Evolutionary conservation across 2,888 invertebrate species (phyloP).

Genomic region (Melinaea menophilus): DNA sequence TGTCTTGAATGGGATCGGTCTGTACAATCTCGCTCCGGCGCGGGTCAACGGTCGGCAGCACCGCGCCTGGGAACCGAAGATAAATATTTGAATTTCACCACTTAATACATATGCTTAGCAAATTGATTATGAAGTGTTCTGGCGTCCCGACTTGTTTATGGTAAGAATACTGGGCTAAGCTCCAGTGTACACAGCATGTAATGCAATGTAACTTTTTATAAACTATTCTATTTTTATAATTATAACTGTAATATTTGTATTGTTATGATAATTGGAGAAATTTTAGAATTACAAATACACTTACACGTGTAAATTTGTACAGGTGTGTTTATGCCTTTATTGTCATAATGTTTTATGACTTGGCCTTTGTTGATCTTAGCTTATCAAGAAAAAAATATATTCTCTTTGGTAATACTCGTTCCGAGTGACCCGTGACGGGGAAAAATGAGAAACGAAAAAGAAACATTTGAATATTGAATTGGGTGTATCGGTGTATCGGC

Average conservation of each 20-base stretch:
- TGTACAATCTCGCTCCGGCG: conserved; percentile 49
- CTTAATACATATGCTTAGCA: conserved; percentile 75
- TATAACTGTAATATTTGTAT: not conserved
- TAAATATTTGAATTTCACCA: conserved; percentile 77
- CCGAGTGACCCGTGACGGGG: not conserved
- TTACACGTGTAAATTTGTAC: too few species aligned
- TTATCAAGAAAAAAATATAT: not conserved
- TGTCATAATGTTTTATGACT: too few species aligned
- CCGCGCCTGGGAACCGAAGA: conserved; percentile 71
- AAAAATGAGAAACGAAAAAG: conserved; percentile 11
- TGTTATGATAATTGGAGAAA: too few species aligned
- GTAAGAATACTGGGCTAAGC: conserved; percentile 44
- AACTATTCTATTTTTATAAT: not conserved
- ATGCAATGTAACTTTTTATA: conserved; percentile 9
- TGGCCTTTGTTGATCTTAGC: too few species aligned
- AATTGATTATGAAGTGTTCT: conserved; percentile 66
- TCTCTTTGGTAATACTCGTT: not conserved
- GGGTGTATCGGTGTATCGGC: conserved; percentile 52
- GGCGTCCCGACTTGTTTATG: conserved; percentile 52
- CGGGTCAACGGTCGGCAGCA: conserved; percentile 73
- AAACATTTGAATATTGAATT: conserved; percentile 43
- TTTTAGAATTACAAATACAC: too few species aligned
- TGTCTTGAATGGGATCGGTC: conserved; percentile 24
- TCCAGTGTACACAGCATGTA: conserved; percentile 20
- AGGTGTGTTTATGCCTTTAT: too few species aligned